These are phyloP conservation scores for Tragelaphus scriptus DNA, from an alignment of 2,113 vertebrate genomes.

Conservation along the genomic window DNA sequence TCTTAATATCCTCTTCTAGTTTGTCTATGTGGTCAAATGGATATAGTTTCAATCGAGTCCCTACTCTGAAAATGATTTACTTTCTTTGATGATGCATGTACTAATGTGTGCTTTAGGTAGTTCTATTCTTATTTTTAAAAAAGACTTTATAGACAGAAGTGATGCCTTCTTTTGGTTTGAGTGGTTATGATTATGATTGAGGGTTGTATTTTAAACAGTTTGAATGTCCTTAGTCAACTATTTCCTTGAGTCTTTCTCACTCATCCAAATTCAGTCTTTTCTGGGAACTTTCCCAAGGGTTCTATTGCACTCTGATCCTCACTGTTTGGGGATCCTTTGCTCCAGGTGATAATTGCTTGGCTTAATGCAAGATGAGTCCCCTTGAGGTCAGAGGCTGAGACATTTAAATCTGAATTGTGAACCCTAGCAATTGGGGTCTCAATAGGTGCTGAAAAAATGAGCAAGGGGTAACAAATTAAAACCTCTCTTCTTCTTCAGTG, in stretches of 20 bases:
- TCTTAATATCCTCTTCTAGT: neutral
- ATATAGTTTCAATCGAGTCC: neutral
- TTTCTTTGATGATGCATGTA: neutral
- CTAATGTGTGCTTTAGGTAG: neutral
- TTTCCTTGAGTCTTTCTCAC: neutral
- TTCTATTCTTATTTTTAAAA: neutral
- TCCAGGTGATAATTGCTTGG: neutral
- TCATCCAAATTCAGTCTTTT: neutral
- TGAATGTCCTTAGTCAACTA: neutral
- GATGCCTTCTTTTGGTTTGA: neutral
- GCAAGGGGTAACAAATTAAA: neutral
- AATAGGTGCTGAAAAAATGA: neutral
- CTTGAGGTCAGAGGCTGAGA: neutral
- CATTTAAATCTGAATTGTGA: neutral
- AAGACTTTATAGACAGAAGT: neutral
- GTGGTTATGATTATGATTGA: neutral
- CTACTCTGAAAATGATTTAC: neutral
- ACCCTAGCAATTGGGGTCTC: neutral
- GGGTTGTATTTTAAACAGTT: neutral
- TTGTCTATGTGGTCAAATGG: neutral
- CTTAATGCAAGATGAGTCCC: neutral
- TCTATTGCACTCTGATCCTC: neutral
- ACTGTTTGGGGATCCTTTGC: neutral
- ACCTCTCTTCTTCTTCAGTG: neutral
- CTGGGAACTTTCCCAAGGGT: neutral